Base-by-base conservation (phyloP, 2,113 vertebrate species). In the Hylia prasina region DNA sequence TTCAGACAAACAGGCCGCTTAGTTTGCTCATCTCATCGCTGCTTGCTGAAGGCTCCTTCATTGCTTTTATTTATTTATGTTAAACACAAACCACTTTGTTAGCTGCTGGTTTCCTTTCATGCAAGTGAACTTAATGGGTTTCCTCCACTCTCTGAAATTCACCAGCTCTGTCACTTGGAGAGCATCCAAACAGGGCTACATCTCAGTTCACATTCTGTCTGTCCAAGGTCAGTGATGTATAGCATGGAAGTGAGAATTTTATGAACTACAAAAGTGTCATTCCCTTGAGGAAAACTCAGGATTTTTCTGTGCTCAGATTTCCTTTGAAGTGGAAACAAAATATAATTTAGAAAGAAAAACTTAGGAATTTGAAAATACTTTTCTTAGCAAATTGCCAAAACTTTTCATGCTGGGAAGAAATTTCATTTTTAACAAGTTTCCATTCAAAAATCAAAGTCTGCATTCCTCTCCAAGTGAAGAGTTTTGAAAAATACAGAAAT, bases 341-440 rank as follows among this genome's bases (percentile, higher is more conserved):
- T 80, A 89, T 63, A 92, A 92, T 93, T 96, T 48, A 82, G 54
- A 86, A 96, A 94, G 80, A 92, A 95, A 96, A 96, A 92, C 47
- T 33, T 31, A 39, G 54, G 82, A 91, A 75, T 81, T 86, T 54
- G 56, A 89, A 94, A 94, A 89, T 83, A 92, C 64, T 95, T 94
- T 63, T 73, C 54, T 92, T 92, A 90, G 93, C 90, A 92, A 90
- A 89, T 73, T 89, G 89, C 94, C 89, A 86, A 72, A 77, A 63
- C 50, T 80, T 83, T 63, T 83, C 50, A 66, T 54, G 63, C 58
- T 83, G 72, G 71, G 79, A 93, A 94, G 70, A 93, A 76, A 77
- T 78, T 87, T 94, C 24, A 81, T 90, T 94, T 96, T 92, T 76
- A 92, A 89, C 53, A 58, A 68, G 58, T 45, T 90, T 83, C 84